These are phyloP conservation scores for Amblyteles armatorius DNA, from an alignment of 2,888 invertebrate species.

Conservation along the genomic window DNA sequence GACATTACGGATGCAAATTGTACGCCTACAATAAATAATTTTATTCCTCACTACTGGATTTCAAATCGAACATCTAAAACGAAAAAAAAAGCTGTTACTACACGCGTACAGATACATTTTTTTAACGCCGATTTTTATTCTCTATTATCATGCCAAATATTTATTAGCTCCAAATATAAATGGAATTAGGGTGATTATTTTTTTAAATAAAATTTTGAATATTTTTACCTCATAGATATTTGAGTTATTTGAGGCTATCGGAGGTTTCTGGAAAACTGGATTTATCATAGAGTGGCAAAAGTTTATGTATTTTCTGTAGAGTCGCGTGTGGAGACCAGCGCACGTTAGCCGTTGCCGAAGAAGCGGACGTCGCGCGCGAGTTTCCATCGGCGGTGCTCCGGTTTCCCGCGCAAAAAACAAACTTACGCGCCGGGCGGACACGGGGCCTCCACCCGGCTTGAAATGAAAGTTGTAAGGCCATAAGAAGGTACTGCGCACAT, in stretches of 20 bases:
- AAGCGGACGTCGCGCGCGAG: neutral
- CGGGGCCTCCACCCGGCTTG: conserved; percentile 33
- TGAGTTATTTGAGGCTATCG: neutral
- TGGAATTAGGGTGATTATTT: neutral
- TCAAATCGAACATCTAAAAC: too few relatives aligned
- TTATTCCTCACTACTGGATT: neutral
- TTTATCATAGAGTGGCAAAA: conserved; percentile 8
- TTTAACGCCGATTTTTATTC: too few relatives aligned
- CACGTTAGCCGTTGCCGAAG: neutral
- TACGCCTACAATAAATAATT: neutral
- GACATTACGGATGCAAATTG: neutral
- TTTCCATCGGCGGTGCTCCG: conserved; percentile 41
- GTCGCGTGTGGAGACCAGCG: neutral
- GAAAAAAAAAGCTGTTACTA: neutral
- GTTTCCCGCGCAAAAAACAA: conserved; percentile 48
- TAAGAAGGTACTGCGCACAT: conserved; percentile 56
- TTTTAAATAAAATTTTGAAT: neutral
- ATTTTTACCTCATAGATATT: too few relatives aligned
- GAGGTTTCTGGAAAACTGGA: neutral
- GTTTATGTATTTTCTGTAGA: conserved; percentile 19
- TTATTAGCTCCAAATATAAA: too few relatives aligned
- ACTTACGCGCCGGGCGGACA: conserved; percentile 11
- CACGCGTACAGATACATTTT: neutral
- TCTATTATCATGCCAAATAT: too few relatives aligned
- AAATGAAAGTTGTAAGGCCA: conserved; percentile 62